These are phyloP conservation scores for Cynoglossus semilaevis DNA, from an alignment of 2,113 vertebrate genomes.

Conservation along the genomic window DNA sequence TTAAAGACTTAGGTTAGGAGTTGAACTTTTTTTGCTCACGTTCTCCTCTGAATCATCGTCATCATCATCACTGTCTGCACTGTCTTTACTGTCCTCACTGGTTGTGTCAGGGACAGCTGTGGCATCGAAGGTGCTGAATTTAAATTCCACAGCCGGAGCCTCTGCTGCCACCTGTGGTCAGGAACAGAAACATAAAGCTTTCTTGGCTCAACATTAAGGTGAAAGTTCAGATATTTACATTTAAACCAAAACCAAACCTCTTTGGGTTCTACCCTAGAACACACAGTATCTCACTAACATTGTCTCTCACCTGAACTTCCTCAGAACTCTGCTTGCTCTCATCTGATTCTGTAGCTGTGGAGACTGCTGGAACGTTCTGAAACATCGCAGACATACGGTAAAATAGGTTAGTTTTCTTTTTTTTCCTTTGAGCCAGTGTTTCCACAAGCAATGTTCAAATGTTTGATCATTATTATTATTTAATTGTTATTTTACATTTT, in stretches of 20 bases:
- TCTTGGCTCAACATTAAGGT: neutral
- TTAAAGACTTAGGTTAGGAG: neutral
- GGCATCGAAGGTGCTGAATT: conserved; percentile 24
- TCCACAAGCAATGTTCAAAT: too few species aligned
- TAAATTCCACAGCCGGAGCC: conserved; percentile 5
- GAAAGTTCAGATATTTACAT: neutral
- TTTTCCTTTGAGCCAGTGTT: neutral
- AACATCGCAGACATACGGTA: conserved; percentile 12
- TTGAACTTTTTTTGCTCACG: conserved; percentile 52
- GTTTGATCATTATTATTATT: too few species aligned
- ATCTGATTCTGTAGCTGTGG: conserved; percentile 50
- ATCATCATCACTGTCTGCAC: conserved; percentile 41
- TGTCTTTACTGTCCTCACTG: conserved; percentile 50
- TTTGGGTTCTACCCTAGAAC: too few species aligned
- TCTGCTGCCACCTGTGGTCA: conserved; percentile 18
- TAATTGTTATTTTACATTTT: too few species aligned
- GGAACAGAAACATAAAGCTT: neutral
- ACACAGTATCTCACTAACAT: too few species aligned
- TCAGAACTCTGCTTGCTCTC: conserved; percentile 66
- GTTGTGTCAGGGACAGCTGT: conserved; percentile 30
- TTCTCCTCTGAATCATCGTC: conserved; percentile 55
- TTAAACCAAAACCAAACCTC: too few species aligned
- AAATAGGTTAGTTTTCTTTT: neutral
- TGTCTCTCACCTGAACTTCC: conserved; percentile 61
- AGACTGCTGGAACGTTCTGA: conserved; percentile 39